Percentiles rank a stretch among this genome's conserved stretches.
Conservation (phyloP, 35 echinoderm and acorn worm species). For the Acanthaster planci region DNA sequence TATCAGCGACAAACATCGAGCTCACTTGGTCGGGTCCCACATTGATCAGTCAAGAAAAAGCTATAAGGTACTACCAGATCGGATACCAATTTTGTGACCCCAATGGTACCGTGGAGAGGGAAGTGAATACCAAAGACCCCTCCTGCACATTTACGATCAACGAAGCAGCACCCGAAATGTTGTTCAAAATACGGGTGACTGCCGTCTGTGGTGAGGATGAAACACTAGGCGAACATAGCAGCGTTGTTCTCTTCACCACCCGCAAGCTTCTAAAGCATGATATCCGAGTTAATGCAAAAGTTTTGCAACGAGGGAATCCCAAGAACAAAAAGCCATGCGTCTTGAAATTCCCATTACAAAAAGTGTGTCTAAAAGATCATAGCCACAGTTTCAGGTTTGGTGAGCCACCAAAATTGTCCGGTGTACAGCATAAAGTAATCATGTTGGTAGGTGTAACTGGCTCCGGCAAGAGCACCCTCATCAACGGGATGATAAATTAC, state of each 20-base stretch:
- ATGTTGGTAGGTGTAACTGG: conserved; percentile 61
- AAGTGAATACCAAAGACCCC: not conserved
- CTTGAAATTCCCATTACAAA: not conserved
- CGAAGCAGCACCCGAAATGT: not conserved
- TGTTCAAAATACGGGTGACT: not conserved
- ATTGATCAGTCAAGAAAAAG: not conserved
- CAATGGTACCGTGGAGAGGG: not conserved
- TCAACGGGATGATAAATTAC: conserved; percentile 53
- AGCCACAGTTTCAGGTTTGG: conserved; percentile 12
- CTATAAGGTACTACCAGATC: not conserved
- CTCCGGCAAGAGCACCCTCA: conserved; percentile 58
- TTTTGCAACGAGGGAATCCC: not conserved
- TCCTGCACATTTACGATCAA: not conserved
- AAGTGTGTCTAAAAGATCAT: not conserved
- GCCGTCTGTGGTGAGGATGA: not conserved
- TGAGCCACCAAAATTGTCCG: not conserved
- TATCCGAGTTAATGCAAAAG: not conserved
- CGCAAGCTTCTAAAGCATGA: not conserved
- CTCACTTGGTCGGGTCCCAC: not conserved
- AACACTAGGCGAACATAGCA: not conserved
- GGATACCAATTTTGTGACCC: not conserved
- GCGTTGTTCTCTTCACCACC: not conserved
- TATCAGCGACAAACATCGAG: not conserved
- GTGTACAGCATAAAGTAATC: conserved; percentile 9
- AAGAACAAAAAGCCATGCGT: not conserved